Base-by-base conservation (phyloP, 2,797 vertebrate genomes). In the Telmatherina bonti region DNA sequence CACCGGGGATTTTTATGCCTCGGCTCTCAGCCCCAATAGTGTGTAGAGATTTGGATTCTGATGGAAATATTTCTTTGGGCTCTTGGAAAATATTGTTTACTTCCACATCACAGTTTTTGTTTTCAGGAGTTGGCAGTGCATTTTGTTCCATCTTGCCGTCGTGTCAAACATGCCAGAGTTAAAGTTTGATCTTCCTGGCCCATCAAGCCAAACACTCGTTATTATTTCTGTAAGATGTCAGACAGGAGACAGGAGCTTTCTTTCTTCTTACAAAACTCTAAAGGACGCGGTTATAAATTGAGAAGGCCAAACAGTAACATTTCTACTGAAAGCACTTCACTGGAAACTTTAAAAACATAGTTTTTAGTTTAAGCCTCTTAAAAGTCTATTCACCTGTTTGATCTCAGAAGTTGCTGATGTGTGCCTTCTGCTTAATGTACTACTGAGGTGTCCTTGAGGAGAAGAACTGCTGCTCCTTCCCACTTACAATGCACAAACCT, bases 1-100 rank as follows among this genome's bases (percentile, higher is more conserved):
- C 88, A 85, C 85, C 60, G 41, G 86, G 88, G 85, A 87, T 83
- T 90, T 89, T 55, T 62, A 27, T 70, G 74, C 80, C 79, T 86
- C 56, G 18, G 73, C 82, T 85, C 70, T 73, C 69, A 82, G 76
- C 55, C 76, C 70, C 66, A 70, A 78, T 82, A 74, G 79, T 67
- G 73, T 70, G 70, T 79, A 78, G 85, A 85, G 80, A 86, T 88
- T 80, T 73, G 79, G 75, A 85, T 81, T 84, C 66, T 82, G 81
- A 85, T 76, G 77, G 67, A 47, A 83, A 45, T 51, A 72, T 87
- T 67, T 88, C 76, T 69, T 71, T 65, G 62, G 75, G 72, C 72
- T 78, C 52, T 47, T 71, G 64, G 62, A 84, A 51, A 86, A 82
- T 81, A 59, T 83, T 81, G 65, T 78, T 77, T 59, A 72, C 76